phyloP scores from a whole-genome alignment of 2,797 vertebrate genomes.

The Ciconia nigra region DNA sequence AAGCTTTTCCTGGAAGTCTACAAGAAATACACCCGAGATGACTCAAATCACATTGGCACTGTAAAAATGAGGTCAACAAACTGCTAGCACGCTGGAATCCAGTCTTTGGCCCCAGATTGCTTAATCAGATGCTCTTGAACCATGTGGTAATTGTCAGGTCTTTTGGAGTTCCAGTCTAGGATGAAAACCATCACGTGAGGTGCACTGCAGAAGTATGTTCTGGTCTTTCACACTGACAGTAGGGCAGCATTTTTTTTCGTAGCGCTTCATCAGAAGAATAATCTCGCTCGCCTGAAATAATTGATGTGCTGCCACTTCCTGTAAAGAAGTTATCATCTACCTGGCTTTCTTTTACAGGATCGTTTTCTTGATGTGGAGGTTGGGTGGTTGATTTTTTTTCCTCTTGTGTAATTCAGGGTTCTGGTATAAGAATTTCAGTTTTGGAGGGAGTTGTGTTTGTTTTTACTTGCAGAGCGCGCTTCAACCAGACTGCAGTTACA shows the following conservation, averaged over 20 bases:
- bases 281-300: background rate
- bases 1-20: background rate
- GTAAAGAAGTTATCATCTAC: background rate
- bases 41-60: background rate
- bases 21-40: background rate
- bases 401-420: background rate
- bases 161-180: background rate
- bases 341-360: background rate
- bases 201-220: background rate
- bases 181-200: accelerated
- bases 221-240: background rate
- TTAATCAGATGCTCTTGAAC: background rate
- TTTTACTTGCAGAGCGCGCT: background rate
- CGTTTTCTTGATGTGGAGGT: background rate
- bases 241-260: background rate
- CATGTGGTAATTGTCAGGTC: accelerated
- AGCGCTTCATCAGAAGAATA: background rate
- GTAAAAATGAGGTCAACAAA: background rate
- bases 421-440: background rate
- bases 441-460: background rate
- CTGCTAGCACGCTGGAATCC: background rate
- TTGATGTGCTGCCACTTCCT: background rate
- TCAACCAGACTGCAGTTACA: background rate
- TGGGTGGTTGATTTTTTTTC: background rate
- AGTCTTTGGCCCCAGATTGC: background rate